Percentiles rank a stretch among this genome's conserved stretches.
Conservation (phyloP, 2,113 vertebrate species). For the Prietella phreatophila region DNA sequence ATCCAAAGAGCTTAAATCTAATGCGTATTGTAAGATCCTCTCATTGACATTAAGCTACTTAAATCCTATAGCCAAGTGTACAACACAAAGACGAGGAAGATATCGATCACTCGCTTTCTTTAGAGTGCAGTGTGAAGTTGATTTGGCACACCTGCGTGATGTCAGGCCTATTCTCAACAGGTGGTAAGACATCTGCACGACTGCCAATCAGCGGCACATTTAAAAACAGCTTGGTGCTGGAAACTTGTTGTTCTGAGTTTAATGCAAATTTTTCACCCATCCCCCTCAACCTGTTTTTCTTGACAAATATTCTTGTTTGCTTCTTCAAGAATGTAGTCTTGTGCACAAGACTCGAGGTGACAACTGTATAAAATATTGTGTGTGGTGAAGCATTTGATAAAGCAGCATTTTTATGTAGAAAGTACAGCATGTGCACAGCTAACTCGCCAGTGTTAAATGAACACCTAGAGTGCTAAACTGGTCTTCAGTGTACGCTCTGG, state of each 20-base stretch:
- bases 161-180: slow-evolving; percentile 56
- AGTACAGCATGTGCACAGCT: slow-evolving; percentile 18
- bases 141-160: slow-evolving; percentile 57
- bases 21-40: slow-evolving; percentile 1
- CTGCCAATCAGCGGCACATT: slow-evolving; percentile 47
- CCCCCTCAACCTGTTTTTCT: slow-evolving; percentile 43
- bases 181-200: slow-evolving; percentile 53
- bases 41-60: slow-evolving; percentile 9
- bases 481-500: slow-evolving; percentile 18
- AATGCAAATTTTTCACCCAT: slow-evolving; percentile 48
- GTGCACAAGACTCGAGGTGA: slow-evolving; percentile 13
- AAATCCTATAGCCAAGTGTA: slow-evolving; percentile 15
- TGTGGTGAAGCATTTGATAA: neutral
- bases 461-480: slow-evolving; percentile 37
- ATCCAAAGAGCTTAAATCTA: neutral
- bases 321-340: slow-evolving; percentile 41
- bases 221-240: slow-evolving; percentile 54
- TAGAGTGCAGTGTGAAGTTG: slow-evolving; percentile 51
- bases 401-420: neutral
- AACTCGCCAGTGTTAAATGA: slow-evolving; percentile 34
- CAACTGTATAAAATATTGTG: slow-evolving; percentile 26
- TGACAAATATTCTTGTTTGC: slow-evolving; percentile 43
- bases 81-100: slow-evolving; percentile 34
- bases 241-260: slow-evolving; percentile 52
- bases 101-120: slow-evolving; percentile 51